Percentiles rank a stretch among this genome's conserved stretches.
phyloP scores from a whole-genome alignment of 1,140 invertebrate genomes.

The Schlechtendalia chinensis region DNA sequence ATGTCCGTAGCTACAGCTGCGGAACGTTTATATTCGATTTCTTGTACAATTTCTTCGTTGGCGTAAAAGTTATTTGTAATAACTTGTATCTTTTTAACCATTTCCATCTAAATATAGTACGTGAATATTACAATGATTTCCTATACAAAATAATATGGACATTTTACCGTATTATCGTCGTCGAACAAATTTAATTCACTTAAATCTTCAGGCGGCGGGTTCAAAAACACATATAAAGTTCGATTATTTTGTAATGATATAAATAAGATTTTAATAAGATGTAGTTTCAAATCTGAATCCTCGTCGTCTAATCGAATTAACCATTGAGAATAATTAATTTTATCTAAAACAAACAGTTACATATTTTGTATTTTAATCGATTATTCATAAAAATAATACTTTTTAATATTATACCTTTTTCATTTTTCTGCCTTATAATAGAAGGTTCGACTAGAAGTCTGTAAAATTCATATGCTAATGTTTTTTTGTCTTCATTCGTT shows the following conservation, averaged over 20 bases:
- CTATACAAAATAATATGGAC: not conserved
- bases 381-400: too few species aligned
- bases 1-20: constrained; percentile 19
- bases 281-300: not conserved
- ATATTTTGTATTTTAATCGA: too few species aligned
- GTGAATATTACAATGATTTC: not conserved
- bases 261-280: not conserved
- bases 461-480: too few species aligned
- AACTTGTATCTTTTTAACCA: not conserved
- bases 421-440: too few species aligned
- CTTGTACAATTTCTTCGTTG: not conserved
- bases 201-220: not conserved
- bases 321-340: constrained; percentile 4
- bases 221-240: not conserved
- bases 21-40: not conserved
- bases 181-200: not conserved
- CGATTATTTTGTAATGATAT: not conserved
- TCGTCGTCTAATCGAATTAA: not conserved
- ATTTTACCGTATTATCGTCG: not conserved
- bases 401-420: too few species aligned
- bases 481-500: too few species aligned
- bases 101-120: not conserved
- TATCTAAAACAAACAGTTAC: not conserved
- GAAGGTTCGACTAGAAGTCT: too few species aligned
- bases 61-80: not conserved